Conservation (phyloP, 23 tunicate species). For the Phallusia fumigata region DNA sequence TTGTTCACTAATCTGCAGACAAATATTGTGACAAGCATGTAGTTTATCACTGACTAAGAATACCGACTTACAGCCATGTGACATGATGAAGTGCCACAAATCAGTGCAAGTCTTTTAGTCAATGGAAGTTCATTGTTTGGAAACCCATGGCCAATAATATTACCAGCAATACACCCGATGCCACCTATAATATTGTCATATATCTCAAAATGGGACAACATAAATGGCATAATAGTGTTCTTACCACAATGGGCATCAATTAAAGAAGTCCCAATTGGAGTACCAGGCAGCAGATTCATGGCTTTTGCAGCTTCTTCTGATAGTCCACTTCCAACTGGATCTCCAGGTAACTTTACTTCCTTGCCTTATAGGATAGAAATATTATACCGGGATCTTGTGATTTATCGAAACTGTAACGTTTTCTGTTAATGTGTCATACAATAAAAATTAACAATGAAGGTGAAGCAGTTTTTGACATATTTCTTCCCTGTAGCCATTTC, state of each 20-base stretch:
- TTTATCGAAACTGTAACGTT: too few species aligned
- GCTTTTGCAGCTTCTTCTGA: conserved; percentile 42
- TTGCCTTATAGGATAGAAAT: conserved; percentile 24
- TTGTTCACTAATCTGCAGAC: conserved; percentile 46
- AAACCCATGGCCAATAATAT: conserved; percentile 15
- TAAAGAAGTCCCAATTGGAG: conserved; percentile 60
- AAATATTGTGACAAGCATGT: background rate
- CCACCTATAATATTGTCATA: conserved; percentile 32
- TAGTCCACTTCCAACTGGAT: conserved; percentile 53
- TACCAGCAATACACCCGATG: conserved; percentile 57
- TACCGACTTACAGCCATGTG: conserved; percentile 80
- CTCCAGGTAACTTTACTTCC: conserved; percentile 46
- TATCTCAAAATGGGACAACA: background rate
- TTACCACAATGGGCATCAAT: conserved; percentile 98
- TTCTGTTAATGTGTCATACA: too few species aligned
- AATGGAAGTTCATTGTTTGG: conserved; percentile 14
- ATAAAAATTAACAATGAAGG: too few species aligned
- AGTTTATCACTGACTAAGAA: background rate
- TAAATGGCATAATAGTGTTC: too few species aligned
- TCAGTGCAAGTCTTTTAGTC: conserved; percentile 66
- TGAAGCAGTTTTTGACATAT: too few species aligned
- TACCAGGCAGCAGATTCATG: conserved; percentile 36
- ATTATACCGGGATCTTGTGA: too few species aligned
- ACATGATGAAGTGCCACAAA: conserved; percentile 93
- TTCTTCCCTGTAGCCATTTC: too few species aligned